Percentiles rank a stretch among this genome's conserved stretches.
phyloP scores from a whole-genome alignment of 2,113 vertebrate species.

The Panthera tigris region DNA sequence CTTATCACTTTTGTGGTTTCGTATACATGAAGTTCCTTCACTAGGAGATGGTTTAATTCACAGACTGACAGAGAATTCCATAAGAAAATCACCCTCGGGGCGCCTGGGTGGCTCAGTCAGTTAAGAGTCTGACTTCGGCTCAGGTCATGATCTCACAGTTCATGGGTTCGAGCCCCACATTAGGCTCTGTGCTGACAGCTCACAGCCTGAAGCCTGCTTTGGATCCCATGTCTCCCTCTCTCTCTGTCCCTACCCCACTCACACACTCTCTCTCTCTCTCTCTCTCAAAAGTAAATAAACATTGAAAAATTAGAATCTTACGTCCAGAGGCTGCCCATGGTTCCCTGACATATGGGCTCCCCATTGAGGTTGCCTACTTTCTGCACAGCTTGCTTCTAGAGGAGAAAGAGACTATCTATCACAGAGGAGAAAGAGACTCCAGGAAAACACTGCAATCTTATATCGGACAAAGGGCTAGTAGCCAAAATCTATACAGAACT shows the following conservation, averaged over 20 bases:
- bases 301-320: background rate
- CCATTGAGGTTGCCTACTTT: background rate
- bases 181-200: too few species aligned
- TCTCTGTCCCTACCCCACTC: too few species aligned
- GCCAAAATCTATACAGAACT: too few species aligned
- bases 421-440: background rate
- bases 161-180: accelerated
- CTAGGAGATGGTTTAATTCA: background rate
- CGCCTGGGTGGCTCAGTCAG: too few species aligned
- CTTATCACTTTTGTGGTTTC: background rate
- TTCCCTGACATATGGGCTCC: background rate
- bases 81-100: background rate
- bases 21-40: background rate
- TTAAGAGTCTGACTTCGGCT: too few species aligned
- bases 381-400: background rate
- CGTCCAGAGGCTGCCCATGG: background rate
- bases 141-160: too few species aligned
- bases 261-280: too few species aligned
- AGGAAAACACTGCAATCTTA: background rate
- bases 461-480: too few species aligned
- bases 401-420: too few species aligned
- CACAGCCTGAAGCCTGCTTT: too few species aligned
- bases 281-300: too few species aligned
- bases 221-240: too few species aligned
- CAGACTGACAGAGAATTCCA: accelerated